Percentiles rank a stretch among this genome's conserved stretches.
phyloP scores from a whole-genome alignment of 2,113 vertebrate species.

The Nothobranchius furzeri region DNA sequence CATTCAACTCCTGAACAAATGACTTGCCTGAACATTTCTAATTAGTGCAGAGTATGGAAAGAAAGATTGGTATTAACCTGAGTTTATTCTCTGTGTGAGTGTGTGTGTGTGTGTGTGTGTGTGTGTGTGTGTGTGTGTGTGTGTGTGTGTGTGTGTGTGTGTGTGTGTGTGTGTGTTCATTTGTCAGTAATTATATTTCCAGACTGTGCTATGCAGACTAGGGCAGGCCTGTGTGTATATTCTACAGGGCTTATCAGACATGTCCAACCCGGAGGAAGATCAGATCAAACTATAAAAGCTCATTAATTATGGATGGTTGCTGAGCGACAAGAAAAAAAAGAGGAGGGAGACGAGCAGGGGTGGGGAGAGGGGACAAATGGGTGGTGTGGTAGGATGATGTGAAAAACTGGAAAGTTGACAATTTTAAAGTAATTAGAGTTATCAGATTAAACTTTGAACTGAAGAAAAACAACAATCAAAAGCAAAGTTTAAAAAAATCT shows the following conservation, averaged over 20 bases:
- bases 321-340: conserved; percentile 51
- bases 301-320: conserved; percentile 78
- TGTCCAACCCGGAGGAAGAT: conserved; percentile 75
- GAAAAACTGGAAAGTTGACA: conserved; percentile 18
- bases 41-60: conserved; percentile 68
- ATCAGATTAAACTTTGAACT: no score
- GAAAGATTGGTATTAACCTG: conserved; percentile 71
- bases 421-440: no score
- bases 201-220: conserved; percentile 53
- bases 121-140: conserved; percentile 34
- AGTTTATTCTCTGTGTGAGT: conserved; percentile 49
- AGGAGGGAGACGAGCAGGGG: conserved; percentile 12
- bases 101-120: conserved; percentile 6
- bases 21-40: conserved; percentile 62
- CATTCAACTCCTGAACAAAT: conserved; percentile 73
- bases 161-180: conserved; percentile 47
- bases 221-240: conserved; percentile 65
- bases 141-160: background rate
- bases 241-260: conserved; percentile 75
- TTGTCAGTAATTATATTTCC: conserved; percentile 76
- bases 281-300: conserved; percentile 76
- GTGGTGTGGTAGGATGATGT: conserved; percentile 27
- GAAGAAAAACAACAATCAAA: no score
- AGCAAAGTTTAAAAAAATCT: no score
- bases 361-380: conserved; percentile 33